Base-by-base conservation (phyloP, 2,113 vertebrate species). In the Heloderma charlesbogerti region DNA sequence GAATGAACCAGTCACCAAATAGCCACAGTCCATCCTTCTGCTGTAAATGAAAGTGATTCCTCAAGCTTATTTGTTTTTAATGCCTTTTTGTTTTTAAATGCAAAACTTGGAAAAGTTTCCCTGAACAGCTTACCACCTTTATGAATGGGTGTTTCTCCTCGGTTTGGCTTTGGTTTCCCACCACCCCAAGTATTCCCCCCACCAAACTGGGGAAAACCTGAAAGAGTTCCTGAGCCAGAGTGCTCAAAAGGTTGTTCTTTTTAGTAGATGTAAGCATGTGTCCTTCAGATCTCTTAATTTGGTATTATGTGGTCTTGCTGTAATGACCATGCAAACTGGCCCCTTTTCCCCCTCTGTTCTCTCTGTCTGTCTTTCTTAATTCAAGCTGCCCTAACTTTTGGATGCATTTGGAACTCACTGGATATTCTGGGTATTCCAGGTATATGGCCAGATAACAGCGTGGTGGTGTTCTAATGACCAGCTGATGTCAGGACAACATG, bases 111-210 rank as follows among this genome's bases (percentile, higher is more conserved):
- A 0, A 90, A 83, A 84, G 84, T 15, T 91, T 93, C 72, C 45
- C 88, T 74, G 75, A 54, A 87, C 60, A 82, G 87, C 88, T 95
- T 94, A 77, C 93, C 3, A 92, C 93, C 91, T 92, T 85, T 71
- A 34, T 34, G 31, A 10, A 34, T 34, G 8, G 12, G 69, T 1
- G 29, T 71, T 71, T n/a, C 31, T 20, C 3, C 29, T 12, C 31
- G 4, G 69, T 71, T 12, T 34, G 31, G 29, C 69, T n/a, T 71
- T 6, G 51, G 69, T 69, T 69, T 69, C 27, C 27, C 67, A 2
- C 67, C 67, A 8, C 63, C 51, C 51, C 51, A 54, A 7, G 51
- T 54, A 54, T 54, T 12, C 66, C 27, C 29, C 27, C 27, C 67
- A 69, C 67, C 18, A 69, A 54, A 54, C 10, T 54, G 51, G 51